phyloP scores from a whole-genome alignment of 2,797 vertebrate species.

The Sphenopsis melanotis region DNA sequence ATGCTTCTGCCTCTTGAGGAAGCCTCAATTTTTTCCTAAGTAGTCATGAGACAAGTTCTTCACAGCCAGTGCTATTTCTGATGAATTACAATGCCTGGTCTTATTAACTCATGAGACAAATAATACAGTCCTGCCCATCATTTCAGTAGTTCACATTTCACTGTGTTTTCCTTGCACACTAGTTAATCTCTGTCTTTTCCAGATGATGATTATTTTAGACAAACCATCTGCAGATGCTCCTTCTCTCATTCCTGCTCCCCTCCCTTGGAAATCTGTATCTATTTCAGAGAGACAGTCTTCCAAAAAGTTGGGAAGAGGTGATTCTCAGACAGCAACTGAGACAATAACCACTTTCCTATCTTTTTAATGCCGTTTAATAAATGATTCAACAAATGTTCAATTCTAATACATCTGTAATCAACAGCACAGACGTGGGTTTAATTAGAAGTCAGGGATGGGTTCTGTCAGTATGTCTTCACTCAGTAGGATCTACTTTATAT shows the following conservation, averaged over 20 bases:
- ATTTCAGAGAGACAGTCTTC: background rate
- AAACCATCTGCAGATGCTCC: background rate
- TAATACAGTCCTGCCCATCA: background rate
- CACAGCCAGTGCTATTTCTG: background rate
- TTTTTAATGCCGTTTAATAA: background rate
- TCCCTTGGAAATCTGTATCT: background rate
- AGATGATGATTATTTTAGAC: background rate
- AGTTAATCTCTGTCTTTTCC: background rate
- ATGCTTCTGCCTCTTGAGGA: background rate
- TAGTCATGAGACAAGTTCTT: background rate
- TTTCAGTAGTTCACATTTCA: background rate
- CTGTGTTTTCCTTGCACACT: background rate
- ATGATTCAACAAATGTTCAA: background rate
- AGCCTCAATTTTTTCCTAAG: background rate
- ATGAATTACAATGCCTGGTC: background rate
- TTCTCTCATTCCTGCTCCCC: background rate
- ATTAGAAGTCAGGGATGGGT: background rate
- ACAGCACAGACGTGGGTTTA: background rate
- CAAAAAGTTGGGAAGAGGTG: background rate
- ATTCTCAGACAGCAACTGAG: background rate
- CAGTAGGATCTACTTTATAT: background rate
- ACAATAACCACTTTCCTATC: background rate
- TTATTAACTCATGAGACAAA: background rate
- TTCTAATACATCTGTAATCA: background rate
- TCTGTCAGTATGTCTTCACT: background rate